A percentile compares a stretch with the other conserved stretches of the same genome.
Conservation (phyloP, 2,888 invertebrate genomes). For the Gerris lacustris region DNA sequence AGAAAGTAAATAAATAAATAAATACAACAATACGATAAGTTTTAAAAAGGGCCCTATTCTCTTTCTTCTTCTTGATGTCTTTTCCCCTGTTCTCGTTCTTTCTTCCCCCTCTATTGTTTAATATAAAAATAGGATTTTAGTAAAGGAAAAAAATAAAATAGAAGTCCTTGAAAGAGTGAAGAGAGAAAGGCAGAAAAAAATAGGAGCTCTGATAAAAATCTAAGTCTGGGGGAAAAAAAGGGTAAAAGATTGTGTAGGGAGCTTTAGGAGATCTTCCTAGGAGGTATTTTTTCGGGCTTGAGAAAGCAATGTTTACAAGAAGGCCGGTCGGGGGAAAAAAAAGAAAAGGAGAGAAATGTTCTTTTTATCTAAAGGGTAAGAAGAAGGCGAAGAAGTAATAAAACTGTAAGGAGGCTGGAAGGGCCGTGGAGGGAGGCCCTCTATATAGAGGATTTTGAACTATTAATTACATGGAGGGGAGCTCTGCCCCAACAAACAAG, state of each 20-base stretch:
- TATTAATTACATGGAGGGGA: neutral
- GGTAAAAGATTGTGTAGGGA: neutral
- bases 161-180: neutral
- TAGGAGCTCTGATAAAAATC: neutral
- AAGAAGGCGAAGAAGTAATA: neutral
- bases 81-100: neutral
- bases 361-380: neutral
- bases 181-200: neutral
- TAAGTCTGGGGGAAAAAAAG: neutral
- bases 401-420: neutral
- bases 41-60: no score
- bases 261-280: neutral
- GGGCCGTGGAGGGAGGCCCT: neutral
- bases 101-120: neutral
- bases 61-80: neutral
- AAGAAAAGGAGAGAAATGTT: neutral
- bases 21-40: no score
- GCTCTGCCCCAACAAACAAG: conserved; percentile 5
- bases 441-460: conserved; percentile 3
- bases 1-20: no score
- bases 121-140: conserved; percentile 1
- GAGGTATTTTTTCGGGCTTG: no score
- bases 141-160: neutral
- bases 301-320: neutral
- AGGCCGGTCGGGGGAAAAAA: neutral